phyloP scores from a whole-genome alignment of 2,113 vertebrate genomes.

The Nothobranchius furzeri region DNA sequence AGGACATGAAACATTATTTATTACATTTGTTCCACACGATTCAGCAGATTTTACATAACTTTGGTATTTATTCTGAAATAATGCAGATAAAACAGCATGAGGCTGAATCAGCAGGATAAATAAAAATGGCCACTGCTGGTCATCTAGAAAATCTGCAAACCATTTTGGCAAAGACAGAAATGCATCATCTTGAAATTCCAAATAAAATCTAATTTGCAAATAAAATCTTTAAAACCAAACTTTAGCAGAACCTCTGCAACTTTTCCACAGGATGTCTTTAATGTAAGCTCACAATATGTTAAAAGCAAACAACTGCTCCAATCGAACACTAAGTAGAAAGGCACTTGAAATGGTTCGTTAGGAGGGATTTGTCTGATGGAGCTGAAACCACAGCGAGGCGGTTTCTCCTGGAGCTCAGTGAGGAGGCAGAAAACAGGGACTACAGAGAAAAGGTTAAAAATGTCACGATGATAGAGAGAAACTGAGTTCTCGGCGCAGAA shows the following conservation, averaged over 20 bases:
- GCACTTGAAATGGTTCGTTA: too few relatives aligned
- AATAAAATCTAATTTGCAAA: constrained; percentile 43
- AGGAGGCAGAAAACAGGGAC: neutral
- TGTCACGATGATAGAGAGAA: neutral
- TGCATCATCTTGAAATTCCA: constrained; percentile 2
- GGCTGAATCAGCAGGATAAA: neutral
- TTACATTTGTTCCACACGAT: neutral
- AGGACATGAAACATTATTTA: constrained; percentile 2
- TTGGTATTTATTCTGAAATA: too few relatives aligned
- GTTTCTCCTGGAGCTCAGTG: neutral
- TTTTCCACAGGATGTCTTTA: constrained; percentile 13
- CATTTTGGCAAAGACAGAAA: too few relatives aligned
- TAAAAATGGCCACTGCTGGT: constrained; percentile 1
- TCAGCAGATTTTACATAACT: neutral
- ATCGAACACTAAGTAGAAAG: too few relatives aligned
- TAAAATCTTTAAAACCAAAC: constrained; percentile 8
- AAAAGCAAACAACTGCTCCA: neutral
- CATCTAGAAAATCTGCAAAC: too few relatives aligned
- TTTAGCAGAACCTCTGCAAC: neutral
- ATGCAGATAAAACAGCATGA: neutral
- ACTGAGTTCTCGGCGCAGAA: neutral
- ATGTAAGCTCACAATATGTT: neutral
- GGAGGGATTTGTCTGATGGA: neutral
- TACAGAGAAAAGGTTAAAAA: neutral
- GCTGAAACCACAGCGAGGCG: neutral